phyloP scores from a whole-genome alignment of 2,797 vertebrate genomes.

The Simalia tracyae region DNA sequence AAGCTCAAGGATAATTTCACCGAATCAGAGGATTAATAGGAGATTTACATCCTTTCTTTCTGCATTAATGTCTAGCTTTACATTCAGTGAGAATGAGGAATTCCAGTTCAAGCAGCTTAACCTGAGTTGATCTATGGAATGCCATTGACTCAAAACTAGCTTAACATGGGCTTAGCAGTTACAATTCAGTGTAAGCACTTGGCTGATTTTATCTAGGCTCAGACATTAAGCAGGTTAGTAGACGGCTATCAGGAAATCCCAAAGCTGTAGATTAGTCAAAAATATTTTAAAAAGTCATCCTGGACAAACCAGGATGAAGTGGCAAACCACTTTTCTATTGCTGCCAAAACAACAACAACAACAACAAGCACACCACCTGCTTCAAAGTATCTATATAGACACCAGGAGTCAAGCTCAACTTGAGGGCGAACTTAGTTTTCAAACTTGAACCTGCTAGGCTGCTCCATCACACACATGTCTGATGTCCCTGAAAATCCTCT shows the following conservation, averaged over 20 bases:
- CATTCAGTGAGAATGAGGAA: conserved; percentile 21
- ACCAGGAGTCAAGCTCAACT: background rate
- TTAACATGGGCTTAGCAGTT: background rate
- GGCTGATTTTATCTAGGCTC: background rate
- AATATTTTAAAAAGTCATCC: background rate
- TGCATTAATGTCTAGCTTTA: background rate
- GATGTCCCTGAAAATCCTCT: background rate
- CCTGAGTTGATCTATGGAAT: background rate
- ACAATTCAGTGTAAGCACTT: background rate
- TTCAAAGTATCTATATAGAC: background rate
- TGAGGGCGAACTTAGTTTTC: background rate
- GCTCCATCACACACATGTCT: background rate
- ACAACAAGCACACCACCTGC: background rate
- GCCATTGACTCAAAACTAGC: background rate
- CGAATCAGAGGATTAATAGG: background rate
- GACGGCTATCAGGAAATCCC: background rate
- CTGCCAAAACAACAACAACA: background rate
- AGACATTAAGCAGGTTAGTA: background rate
- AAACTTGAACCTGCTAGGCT: background rate
- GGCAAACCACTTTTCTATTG: background rate
- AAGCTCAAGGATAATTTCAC: conserved; percentile 16
- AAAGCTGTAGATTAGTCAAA: background rate
- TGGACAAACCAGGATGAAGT: background rate
- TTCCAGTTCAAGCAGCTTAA: background rate
- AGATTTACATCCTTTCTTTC: background rate